Evolutionary conservation across 2,888 invertebrate species (phyloP).

Genomic region (Galerucella nymphaeae): DNA sequence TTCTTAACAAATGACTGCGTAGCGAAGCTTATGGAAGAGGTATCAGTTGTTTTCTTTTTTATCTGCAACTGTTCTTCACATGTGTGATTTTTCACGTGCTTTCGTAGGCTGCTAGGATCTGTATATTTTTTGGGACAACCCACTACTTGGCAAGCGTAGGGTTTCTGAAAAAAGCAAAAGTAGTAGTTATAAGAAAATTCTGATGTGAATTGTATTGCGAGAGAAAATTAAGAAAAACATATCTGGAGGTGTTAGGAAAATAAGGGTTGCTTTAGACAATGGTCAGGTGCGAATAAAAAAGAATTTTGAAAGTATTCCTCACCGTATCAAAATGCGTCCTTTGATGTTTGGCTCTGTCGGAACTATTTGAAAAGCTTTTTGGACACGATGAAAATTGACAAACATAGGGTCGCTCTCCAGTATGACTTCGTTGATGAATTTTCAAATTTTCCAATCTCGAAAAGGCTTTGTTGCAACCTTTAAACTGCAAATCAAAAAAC

Average conservation of each 20-base stretch:
- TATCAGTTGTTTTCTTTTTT: constrained; percentile 55
- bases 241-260: too few relatives aligned
- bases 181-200: constrained; percentile 8
- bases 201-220: background rate
- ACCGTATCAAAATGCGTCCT: constrained; percentile 98
- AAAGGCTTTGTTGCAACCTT: constrained; percentile 95
- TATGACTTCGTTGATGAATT: constrained; percentile 95
- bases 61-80: constrained; percentile 62
- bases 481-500: constrained; percentile 77
- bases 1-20: constrained; percentile 46
- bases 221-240: too few relatives aligned
- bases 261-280: too few relatives aligned
- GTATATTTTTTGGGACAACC: constrained; percentile 94
- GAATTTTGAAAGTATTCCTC: constrained; percentile 63
- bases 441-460: constrained; percentile 97
- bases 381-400: constrained; percentile 93
- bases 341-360: constrained; percentile 98
- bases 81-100: constrained; percentile 89
- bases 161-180: constrained; percentile 75
- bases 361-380: constrained; percentile 98
- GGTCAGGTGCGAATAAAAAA: too few relatives aligned
- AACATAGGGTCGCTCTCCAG: constrained; percentile 95
- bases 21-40: constrained; percentile 40
- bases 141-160: constrained; percentile 88
- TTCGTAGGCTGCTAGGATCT: constrained; percentile 91